Evolutionary conservation across 37 sponge, comb jelly and placozoan genomes (phyloP).

Genomic region (Bolinopsis microptera): DNA sequence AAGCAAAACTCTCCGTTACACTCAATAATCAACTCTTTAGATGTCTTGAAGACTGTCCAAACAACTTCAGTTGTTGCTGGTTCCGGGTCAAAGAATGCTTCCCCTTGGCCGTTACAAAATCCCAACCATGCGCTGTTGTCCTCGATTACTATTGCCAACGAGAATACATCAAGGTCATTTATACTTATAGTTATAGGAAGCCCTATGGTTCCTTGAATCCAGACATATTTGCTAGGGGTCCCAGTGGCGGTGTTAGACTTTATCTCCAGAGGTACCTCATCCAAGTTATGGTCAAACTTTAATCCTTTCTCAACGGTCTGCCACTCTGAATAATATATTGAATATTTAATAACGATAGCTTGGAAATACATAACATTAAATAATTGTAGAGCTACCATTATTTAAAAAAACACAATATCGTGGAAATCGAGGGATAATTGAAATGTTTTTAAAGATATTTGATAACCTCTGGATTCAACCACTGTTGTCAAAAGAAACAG

Average conservation of each 20-base stretch:
- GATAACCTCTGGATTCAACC: too few relatives aligned
- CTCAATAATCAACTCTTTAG: neutral
- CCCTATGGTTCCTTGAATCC: neutral
- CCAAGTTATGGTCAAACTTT: neutral
- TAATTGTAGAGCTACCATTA: too few relatives aligned
- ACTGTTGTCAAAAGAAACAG: too few relatives aligned
- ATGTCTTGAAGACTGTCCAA: constrained; percentile 7
- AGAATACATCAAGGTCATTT: neutral
- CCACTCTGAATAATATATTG: neutral
- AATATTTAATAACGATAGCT: too few relatives aligned
- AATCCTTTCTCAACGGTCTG: neutral
- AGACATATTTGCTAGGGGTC: neutral
- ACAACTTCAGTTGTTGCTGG: neutral
- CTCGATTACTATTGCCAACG: neutral
- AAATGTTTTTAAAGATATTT: too few relatives aligned
- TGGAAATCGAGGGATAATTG: too few relatives aligned
- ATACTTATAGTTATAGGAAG: neutral
- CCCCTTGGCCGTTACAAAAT: neutral
- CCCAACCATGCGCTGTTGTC: neutral
- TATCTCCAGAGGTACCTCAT: neutral
- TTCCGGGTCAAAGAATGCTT: neutral
- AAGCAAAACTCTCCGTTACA: neutral
- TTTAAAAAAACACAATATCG: too few relatives aligned
- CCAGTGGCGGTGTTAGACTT: neutral
- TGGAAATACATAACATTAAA: too few relatives aligned